A percentile compares a stretch with the other conserved stretches of the same genome.
phyloP scores from a whole-genome alignment of 1,140 invertebrate species.

The Neodiprion virginianus region DNA sequence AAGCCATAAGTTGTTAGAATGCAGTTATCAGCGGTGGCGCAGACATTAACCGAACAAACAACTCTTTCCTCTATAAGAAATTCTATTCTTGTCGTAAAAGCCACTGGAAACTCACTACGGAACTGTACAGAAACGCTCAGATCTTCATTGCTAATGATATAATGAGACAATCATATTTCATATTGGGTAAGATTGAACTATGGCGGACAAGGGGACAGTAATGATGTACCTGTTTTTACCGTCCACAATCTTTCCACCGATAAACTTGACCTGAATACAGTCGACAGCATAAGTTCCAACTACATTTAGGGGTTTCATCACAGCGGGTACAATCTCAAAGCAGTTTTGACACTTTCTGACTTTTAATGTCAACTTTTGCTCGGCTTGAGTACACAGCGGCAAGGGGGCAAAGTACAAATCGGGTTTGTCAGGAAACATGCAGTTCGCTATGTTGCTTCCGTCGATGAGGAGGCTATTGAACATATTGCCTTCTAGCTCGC shows the following conservation, averaged over 20 bases:
- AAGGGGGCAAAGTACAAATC: conserved; percentile 37
- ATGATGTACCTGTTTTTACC: background rate
- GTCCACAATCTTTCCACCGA: conserved; percentile 3
- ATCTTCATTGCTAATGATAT: background rate
- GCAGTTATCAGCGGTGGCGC: conserved; percentile 25
- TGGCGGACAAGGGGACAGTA: background rate
- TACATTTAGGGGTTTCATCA: conserved; percentile 13
- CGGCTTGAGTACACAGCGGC: conserved; percentile 18
- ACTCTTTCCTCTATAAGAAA: conserved; percentile 17
- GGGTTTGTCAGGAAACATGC: conserved; percentile 26
- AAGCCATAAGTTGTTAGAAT: conserved; percentile 28
- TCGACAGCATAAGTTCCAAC: conserved; percentile 22
- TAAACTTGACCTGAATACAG: conserved; percentile 23
- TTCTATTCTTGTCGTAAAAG: conserved; percentile 22
- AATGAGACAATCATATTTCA: background rate
- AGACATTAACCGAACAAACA: conserved; percentile 15
- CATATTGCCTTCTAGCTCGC: conserved; percentile 20
- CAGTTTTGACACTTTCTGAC: conserved; percentile 23
- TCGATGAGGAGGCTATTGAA: conserved; percentile 35
- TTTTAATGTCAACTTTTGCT: conserved; percentile 28
- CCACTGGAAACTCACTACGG: conserved; percentile 14
- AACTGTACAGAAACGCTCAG: conserved; percentile 18
- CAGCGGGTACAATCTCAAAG: conserved; percentile 12
- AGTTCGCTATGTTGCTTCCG: conserved; percentile 22
- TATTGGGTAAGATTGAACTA: background rate